Conservation (phyloP, 1,140 invertebrate species). For the Euura saliciscinereae region DNA sequence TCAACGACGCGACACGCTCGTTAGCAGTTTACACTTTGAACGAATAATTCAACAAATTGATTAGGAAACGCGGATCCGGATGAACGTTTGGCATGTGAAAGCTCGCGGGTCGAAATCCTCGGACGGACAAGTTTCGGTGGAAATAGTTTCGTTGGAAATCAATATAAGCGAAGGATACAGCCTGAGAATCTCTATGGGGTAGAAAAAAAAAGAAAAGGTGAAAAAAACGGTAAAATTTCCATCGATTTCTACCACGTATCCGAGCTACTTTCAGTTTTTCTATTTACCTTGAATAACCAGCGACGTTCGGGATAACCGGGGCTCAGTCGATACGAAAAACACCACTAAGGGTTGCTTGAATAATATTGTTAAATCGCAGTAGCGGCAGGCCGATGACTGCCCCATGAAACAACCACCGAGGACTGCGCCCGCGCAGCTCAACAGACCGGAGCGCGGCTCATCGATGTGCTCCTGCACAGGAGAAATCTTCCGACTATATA, state of each 20-base stretch:
- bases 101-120: too few species aligned
- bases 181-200: neutral
- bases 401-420: slow-evolving; percentile 6
- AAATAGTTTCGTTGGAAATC: slow-evolving; percentile 7
- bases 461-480: slow-evolving; percentile 4
- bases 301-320: neutral
- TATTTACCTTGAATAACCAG: neutral
- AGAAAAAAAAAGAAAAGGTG: neutral
- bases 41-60: too few species aligned
- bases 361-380: slow-evolving; percentile 7
- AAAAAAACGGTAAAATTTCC: neutral
- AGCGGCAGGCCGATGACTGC: slow-evolving; percentile 6
- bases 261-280: neutral
- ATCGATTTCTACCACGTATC: too few species aligned
- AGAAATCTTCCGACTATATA: neutral
- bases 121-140: neutral
- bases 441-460: neutral
- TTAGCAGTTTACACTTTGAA: too few species aligned
- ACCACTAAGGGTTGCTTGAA: neutral
- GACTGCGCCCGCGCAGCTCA: neutral
- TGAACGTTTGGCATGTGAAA: too few species aligned
- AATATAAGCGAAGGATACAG: neutral
- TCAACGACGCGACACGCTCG: too few species aligned
- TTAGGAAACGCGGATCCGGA: too few species aligned
- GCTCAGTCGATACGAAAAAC: neutral